Conservation (phyloP, 2,113 vertebrate species). For the Ivindomyrus marchei region DNA sequence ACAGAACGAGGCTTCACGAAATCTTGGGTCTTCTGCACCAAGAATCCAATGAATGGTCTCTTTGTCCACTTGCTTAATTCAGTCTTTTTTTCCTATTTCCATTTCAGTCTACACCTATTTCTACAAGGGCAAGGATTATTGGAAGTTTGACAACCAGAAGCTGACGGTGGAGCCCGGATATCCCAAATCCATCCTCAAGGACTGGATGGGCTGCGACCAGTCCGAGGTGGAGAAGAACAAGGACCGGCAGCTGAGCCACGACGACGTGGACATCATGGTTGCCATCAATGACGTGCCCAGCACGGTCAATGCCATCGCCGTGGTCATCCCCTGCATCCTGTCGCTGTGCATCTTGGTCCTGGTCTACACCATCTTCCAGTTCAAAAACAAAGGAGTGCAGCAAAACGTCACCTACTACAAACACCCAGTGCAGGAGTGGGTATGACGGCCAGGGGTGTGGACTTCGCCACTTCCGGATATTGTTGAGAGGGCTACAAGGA, state of each 20-base stretch:
- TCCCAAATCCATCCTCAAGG: constrained; percentile 87
- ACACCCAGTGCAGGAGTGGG: constrained; percentile 97
- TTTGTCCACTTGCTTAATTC: not conserved
- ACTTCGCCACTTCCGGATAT: constrained; percentile 35
- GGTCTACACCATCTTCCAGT: constrained; percentile 97
- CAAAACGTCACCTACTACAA: constrained; percentile 91
- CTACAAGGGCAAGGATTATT: constrained; percentile 96
- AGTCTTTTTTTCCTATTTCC: constrained; percentile 18
- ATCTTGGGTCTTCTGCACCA: not conserved
- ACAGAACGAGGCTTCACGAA: not conserved
- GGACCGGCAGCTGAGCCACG: constrained; percentile 78
- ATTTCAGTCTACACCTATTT: constrained; percentile 91
- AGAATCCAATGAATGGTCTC: not conserved
- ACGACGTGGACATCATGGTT: constrained; percentile 96
- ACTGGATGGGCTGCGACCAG: constrained; percentile 98
- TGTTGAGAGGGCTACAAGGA: constrained; percentile 50
- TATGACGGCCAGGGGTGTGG: constrained; percentile 70
- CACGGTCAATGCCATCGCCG: constrained; percentile 91
- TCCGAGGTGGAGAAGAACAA: constrained; percentile 84
- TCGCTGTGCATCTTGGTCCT: constrained; percentile 95
- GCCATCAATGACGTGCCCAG: constrained; percentile 88
- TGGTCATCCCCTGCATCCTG: constrained; percentile 95
- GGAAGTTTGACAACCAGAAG: constrained; percentile 98
- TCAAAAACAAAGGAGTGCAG: constrained; percentile 95
- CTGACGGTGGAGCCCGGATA: constrained; percentile 89